Base-by-base conservation (phyloP, 2,888 invertebrate species). In the Andrena fulva region DNA sequence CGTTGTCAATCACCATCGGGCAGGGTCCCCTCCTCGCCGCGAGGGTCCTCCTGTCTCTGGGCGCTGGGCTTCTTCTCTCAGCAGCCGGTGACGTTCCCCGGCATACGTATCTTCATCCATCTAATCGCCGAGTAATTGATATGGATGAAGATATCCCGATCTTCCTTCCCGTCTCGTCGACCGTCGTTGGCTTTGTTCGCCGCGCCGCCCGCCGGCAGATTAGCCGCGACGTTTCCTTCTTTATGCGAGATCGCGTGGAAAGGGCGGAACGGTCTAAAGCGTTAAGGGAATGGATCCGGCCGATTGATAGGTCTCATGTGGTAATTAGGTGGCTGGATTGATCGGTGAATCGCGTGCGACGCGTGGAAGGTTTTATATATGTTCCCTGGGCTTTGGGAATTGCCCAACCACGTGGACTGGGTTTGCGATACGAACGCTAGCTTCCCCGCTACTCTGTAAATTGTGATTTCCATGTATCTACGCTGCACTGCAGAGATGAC, bases 51-150 rank as follows among this genome's bases (percentile, higher is more conserved):
- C 81, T 67, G 74, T 71, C 80, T 77, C 79, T 29, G 59, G 42
- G 20, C 33, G 75, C 69, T 56, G 60, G 74, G 68, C 85, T 74
- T 66, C 71, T 81, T 84, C 86, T 74, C 78, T 59, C 64, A 35
- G 62, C 59, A 56, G 59, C 68, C 66, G 76, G 48, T 77, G 67
- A 80, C 78, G 80, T 67, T 82, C 72, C 77, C 68, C 77, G 67
- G 70, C 72, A 70, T 73, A 59, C 90, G 86, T 90, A 91, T 92
- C 92, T 92, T 90, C 90, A 89, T 91, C 90, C 92, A 94, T 94
- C 94, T 94, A 93, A 94, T 94, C 94, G 92, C 90, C 90, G 92
- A 93, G 93, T 93, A 94, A 93, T 93, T 94, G 93, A 93, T 93
- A 92, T 93, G 92, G 89, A 93, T 92, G 91, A 92, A 93, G 93